These are phyloP conservation scores for Drosophila hydei DNA, from an alignment of 1,140 invertebrate species.

Conservation along the genomic window DNA sequence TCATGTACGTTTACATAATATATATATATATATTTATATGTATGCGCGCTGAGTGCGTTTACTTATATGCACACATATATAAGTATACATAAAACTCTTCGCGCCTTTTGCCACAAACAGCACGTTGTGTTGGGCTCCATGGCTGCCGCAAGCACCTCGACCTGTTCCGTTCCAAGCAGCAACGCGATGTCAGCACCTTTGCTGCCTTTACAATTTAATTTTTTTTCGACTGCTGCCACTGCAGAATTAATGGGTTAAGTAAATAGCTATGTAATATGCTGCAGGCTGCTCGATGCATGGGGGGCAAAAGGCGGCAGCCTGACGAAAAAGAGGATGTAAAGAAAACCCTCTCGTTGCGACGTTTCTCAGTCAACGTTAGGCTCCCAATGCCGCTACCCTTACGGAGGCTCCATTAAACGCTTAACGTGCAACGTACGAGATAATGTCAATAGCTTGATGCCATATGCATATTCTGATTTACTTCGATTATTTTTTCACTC, in stretches of 20 bases:
- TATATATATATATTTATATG: no score
- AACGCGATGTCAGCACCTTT: slow-evolving; percentile 60
- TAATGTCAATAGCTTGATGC: no score
- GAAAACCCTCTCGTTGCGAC: slow-evolving; percentile 13
- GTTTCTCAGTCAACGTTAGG: slow-evolving; percentile 32
- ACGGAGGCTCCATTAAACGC: neutral
- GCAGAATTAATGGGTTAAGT: slow-evolving; percentile 77
- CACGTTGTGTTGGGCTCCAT: slow-evolving; percentile 6
- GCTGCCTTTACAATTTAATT: slow-evolving; percentile 25
- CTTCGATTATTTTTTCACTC: no score
- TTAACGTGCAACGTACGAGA: slow-evolving; percentile 4
- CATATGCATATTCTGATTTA: no score
- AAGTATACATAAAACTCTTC: slow-evolving; percentile 19
- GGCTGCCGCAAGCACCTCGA: slow-evolving; percentile 6
- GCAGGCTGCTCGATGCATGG: slow-evolving; percentile 4
- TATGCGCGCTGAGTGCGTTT: slow-evolving; percentile 42
- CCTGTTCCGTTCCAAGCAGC: slow-evolving; percentile 8
- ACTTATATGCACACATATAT: slow-evolving; percentile 40
- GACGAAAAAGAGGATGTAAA: neutral
- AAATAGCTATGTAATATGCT: slow-evolving; percentile 75
- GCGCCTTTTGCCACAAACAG: slow-evolving; percentile 31
- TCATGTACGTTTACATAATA: no score
- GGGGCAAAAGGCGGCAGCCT: neutral
- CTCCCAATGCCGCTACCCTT: slow-evolving; percentile 14
- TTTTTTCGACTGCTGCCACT: slow-evolving; percentile 39